A percentile compares a stretch with the other conserved stretches of the same genome.
Evolutionary conservation across 2,113 vertebrate species (phyloP).

Genomic region (Heliornis fulica): DNA sequence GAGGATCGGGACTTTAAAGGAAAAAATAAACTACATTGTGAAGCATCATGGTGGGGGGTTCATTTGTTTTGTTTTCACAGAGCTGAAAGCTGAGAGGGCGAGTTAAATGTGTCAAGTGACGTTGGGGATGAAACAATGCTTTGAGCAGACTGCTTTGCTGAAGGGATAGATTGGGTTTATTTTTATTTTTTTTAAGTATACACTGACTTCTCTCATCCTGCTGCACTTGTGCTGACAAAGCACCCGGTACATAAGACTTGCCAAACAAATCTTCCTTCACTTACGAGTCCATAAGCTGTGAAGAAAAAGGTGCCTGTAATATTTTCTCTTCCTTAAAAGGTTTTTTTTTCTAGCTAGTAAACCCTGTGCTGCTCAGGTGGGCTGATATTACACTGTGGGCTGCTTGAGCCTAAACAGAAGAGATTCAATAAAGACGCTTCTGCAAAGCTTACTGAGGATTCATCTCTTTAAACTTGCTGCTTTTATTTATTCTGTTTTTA

Average conservation of each 20-base stretch:
- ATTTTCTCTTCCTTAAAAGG: neutral
- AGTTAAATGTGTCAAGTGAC: neutral
- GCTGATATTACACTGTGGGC: neutral
- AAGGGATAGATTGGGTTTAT: neutral
- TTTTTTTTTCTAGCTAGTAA: neutral
- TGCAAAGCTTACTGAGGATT: neutral
- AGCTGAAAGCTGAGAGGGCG: neutral
- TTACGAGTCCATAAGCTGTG: accelerated
- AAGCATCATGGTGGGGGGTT: neutral
- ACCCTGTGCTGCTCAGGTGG: neutral
- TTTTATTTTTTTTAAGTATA: neutral
- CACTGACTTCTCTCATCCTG: neutral
- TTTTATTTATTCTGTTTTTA: no score
- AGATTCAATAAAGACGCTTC: neutral
- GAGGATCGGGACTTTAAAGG: neutral
- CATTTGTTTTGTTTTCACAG: neutral
- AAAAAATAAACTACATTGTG: no score
- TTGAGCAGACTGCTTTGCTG: neutral
- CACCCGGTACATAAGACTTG: accelerated
- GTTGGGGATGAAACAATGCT: neutral
- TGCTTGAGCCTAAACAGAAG: neutral
- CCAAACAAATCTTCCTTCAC: neutral
- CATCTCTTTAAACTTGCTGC: neutral
- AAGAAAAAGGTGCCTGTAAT: neutral
- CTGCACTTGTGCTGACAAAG: neutral